Evolutionary conservation across 2,113 vertebrate species (phyloP).

Genomic region (Sisor rabdophorus): DNA sequence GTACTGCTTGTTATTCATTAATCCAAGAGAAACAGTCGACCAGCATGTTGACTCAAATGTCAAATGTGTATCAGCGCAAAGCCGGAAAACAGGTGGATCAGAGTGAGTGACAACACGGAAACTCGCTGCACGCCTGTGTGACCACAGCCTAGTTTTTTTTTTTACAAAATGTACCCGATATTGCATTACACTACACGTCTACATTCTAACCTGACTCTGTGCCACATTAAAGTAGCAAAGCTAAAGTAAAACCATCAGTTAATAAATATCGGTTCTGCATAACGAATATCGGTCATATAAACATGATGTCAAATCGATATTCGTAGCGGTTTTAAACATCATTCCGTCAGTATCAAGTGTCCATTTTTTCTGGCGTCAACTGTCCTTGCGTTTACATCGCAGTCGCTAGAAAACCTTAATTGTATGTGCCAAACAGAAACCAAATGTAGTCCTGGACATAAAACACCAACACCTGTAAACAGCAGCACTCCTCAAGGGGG

Average conservation of each 20-base stretch:
- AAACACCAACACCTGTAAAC: neutral
- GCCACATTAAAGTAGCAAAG: too few species aligned
- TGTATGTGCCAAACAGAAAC: neutral
- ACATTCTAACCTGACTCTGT: too few species aligned
- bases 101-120: neutral
- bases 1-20: slow-evolving; percentile 39
- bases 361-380: slow-evolving; percentile 11
- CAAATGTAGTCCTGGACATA: slow-evolving; percentile 6
- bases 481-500: neutral
- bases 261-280: too few species aligned
- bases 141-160: too few species aligned
- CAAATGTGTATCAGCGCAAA: slow-evolving; percentile 28
- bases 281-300: too few species aligned
- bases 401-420: slow-evolving; percentile 35
- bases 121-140: too few species aligned
- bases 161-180: too few species aligned
- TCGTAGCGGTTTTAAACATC: neutral
- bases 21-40: slow-evolving; percentile 45
- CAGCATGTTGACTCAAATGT: slow-evolving; percentile 39
- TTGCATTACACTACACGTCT: too few species aligned
- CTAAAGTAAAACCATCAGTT: too few species aligned
- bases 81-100: neutral
- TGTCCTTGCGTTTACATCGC: slow-evolving; percentile 14
- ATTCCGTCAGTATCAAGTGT: neutral
- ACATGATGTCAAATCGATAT: too few species aligned